A percentile compares a stretch with the other conserved stretches of the same genome.
Evolutionary conservation across 2,797 vertebrate species (phyloP).

Genomic region (Pseudochromis fuscus): DNA sequence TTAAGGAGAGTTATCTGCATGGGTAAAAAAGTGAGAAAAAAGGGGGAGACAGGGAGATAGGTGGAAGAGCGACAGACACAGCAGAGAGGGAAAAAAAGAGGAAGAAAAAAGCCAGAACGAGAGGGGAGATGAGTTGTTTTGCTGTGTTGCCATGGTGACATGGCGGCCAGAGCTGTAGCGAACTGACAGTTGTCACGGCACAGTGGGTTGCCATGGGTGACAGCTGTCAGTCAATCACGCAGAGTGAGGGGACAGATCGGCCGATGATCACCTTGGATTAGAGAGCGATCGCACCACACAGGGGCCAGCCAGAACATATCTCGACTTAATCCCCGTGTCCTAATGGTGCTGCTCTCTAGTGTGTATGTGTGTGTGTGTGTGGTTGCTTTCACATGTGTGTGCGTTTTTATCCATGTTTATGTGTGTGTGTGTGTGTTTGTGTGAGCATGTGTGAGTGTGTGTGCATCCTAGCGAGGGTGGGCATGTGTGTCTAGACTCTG

Average conservation of each 20-base stretch:
- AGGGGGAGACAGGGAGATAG: conserved; percentile 7
- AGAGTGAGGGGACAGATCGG: conserved; percentile 78
- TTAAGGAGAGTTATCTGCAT: conserved; percentile 61
- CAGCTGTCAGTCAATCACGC: conserved; percentile 83
- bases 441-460: conserved; percentile 9
- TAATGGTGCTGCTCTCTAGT: conserved; percentile 42
- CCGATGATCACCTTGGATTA: conserved; percentile 84
- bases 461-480: conserved; percentile 2
- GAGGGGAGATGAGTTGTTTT: conserved; percentile 71
- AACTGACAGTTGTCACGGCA: conserved; percentile 76
- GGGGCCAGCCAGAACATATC: conserved; percentile 66
- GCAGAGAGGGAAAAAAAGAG: not conserved
- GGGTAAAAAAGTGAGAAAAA: conserved; percentile 37
- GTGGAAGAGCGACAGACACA: conserved; percentile 43
- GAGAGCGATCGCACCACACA: conserved; percentile 63
- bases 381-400: conserved; percentile 8
- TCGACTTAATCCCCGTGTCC: conserved; percentile 70
- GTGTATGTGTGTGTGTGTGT: conserved; percentile 37
- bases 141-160: conserved; percentile 78
- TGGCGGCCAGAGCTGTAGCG: conserved; percentile 43
- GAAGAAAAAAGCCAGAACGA: not conserved
- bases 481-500: conserved; percentile 35
- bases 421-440: not conserved
- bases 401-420: conserved; percentile 3
- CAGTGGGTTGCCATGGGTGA: conserved; percentile 77